Conservation (phyloP, 2,888 invertebrate genomes). For the Orthosia gothica region DNA sequence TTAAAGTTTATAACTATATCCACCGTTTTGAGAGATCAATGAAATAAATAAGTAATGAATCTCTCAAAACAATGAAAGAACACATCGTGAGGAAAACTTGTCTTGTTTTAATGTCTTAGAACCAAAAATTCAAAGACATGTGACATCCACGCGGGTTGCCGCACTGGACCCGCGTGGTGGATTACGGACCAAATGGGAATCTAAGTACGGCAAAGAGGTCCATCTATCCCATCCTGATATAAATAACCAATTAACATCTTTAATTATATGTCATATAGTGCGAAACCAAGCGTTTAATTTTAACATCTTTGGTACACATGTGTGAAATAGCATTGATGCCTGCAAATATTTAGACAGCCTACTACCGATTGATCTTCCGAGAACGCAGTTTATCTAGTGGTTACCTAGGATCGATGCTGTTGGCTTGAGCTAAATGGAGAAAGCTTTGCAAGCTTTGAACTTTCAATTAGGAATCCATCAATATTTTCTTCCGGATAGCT, state of each 20-base stretch:
- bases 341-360: slow-evolving; percentile 31
- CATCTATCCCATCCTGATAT: too few relatives aligned
- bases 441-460: slow-evolving; percentile 33
- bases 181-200: too few relatives aligned
- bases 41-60: too few relatives aligned
- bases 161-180: too few relatives aligned
- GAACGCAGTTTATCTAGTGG: not conserved
- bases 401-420: not conserved
- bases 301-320: not conserved
- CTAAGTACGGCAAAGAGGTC: too few relatives aligned
- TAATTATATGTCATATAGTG: not conserved
- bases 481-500: not conserved
- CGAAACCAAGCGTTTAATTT: not conserved
- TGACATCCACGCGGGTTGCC: too few relatives aligned
- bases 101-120: too few relatives aligned
- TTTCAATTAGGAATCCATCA: not conserved
- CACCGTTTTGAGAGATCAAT: too few relatives aligned
- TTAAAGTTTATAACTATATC: too few relatives aligned
- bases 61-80: too few relatives aligned
- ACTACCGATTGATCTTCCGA: slow-evolving; percentile 15
- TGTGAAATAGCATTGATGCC: slow-evolving; percentile 14
- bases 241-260: not conserved
- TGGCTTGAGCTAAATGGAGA: not conserved
- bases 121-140: too few relatives aligned
- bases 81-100: too few relatives aligned